Percentiles rank a stretch among this genome's conserved stretches.
Conservation (phyloP, 1,140 invertebrate species). For the Harlomillsia oculata region DNA sequence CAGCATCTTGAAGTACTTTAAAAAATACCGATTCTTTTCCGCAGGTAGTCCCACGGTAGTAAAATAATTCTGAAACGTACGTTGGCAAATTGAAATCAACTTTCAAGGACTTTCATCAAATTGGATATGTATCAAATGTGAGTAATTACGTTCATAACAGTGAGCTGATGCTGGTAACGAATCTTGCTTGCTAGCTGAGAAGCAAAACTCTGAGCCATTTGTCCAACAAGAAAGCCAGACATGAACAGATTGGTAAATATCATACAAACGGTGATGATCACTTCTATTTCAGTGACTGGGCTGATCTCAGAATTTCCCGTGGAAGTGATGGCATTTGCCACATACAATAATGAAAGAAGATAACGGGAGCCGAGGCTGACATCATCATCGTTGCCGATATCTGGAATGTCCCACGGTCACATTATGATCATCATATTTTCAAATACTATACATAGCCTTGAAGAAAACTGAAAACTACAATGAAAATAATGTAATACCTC, state of each 20-base stretch:
- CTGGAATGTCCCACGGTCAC: too few relatives aligned
- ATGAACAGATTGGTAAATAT: conserved; percentile 26
- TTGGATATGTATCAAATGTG: too few relatives aligned
- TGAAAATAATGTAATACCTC: not conserved
- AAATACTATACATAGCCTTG: not conserved
- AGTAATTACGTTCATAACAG: too few relatives aligned
- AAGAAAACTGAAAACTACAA: not conserved
- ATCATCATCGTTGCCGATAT: not conserved
- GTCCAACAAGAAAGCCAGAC: conserved; percentile 30
- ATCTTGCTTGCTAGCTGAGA: conserved; percentile 33
- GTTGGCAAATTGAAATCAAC: too few relatives aligned
- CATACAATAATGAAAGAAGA: conserved; percentile 23
- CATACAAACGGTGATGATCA: conserved; percentile 20
- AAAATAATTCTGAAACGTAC: too few relatives aligned
- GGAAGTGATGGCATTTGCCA: conserved; percentile 23
- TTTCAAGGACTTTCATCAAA: too few relatives aligned
- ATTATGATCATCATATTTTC: not conserved
- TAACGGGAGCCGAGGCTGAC: conserved; percentile 16
- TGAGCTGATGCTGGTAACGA: conserved; percentile 29
- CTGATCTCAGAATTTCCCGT: conserved; percentile 20
- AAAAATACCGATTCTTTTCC: too few relatives aligned
- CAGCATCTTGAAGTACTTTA: too few relatives aligned
- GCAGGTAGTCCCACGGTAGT: too few relatives aligned
- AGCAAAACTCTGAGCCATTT: conserved; percentile 31
- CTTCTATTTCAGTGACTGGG: conserved; percentile 9